Evolutionary conservation across 2,113 vertebrate genomes (phyloP).

Genomic region (Notothenia rossii): DNA sequence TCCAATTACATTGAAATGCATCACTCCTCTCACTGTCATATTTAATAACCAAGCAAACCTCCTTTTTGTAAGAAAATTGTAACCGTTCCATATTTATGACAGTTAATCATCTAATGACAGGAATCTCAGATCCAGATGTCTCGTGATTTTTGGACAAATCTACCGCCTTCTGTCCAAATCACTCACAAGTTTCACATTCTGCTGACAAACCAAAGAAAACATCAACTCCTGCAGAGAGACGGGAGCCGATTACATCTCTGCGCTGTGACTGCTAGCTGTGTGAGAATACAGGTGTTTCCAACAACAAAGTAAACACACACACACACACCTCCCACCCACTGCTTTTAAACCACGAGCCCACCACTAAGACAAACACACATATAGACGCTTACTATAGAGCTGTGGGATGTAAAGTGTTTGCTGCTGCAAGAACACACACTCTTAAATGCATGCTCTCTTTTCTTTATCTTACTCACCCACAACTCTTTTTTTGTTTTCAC

Average conservation of each 20-base stretch:
- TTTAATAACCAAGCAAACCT: slow-evolving; percentile 1
- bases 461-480: slow-evolving; percentile 22
- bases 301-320: slow-evolving; percentile 26
- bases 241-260: slow-evolving; percentile 37
- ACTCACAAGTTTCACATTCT: slow-evolving; percentile 12
- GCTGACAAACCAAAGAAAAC: slow-evolving; percentile 44
- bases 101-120: slow-evolving; percentile 31
- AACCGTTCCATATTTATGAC: slow-evolving; percentile 6
- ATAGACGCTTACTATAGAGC: not conserved
- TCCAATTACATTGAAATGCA: not conserved
- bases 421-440: not conserved
- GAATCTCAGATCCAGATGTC: slow-evolving; percentile 38
- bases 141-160: slow-evolving; percentile 21
- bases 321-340: slow-evolving; percentile 17
- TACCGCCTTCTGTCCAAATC: slow-evolving; percentile 9
- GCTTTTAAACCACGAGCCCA: slow-evolving; percentile 23
- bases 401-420: not conserved
- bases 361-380: slow-evolving; percentile 17
- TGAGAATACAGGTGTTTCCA: slow-evolving; percentile 56
- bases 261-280: slow-evolving; percentile 6
- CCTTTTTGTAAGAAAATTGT: not conserved
- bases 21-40: not conserved
- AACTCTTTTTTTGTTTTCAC: slow-evolving; percentile 4
- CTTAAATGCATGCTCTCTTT: not conserved
- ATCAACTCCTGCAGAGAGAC: slow-evolving; percentile 23